Evolutionary conservation across 2,113 vertebrate genomes (phyloP), one percentile per base, ranked within the genome.

Genomic region (Scytalopus superciliaris): DNA sequence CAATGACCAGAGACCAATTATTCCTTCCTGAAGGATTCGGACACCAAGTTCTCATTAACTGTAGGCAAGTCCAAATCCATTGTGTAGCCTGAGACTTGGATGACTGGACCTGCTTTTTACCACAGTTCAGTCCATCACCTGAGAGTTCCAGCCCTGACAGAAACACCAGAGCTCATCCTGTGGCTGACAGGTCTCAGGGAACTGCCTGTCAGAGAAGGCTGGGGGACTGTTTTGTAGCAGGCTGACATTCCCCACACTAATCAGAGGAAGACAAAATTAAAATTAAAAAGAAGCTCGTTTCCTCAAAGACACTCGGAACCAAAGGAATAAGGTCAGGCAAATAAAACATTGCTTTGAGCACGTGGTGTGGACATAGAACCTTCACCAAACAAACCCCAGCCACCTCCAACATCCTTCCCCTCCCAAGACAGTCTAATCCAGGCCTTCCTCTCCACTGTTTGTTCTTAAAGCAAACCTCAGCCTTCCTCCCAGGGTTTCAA

Each of bases 341-440:
- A 40, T 4, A 2, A 42, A 52, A 6, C 1, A 2, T 13, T 66
- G 24, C 70, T 93, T 67, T 1, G 0, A 76, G 10, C 60, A 31
- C 7, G 0, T 2, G 6, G 23, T 6, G 6, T 2, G 27, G 55
- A 30, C 5, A 78, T n/a, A 63, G 56, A 1, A 21, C 7, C 25
- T 33, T 33, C 79, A 24, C 52, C 40, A 76, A 64, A 35, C 22
- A 28, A 68, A 47, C 2, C 27, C 8, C 28, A 50, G 4, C 6
- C 12, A 17, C 11, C 12, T 76, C 30, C 40, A n/a, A n/a, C 31
- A 66, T 11, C 52, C 42, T 21, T 31, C 49, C 52, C 22, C 28
- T 33, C 18, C 24, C 35, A 70, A 14, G 24, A 14, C 18, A 10
- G 4, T 4, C 6, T 35, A 14, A 49, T 7, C 45, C 62, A 64